Evolutionary conservation across 1,140 invertebrate species (phyloP).

Genomic region (Listronotus bonariensis): DNA sequence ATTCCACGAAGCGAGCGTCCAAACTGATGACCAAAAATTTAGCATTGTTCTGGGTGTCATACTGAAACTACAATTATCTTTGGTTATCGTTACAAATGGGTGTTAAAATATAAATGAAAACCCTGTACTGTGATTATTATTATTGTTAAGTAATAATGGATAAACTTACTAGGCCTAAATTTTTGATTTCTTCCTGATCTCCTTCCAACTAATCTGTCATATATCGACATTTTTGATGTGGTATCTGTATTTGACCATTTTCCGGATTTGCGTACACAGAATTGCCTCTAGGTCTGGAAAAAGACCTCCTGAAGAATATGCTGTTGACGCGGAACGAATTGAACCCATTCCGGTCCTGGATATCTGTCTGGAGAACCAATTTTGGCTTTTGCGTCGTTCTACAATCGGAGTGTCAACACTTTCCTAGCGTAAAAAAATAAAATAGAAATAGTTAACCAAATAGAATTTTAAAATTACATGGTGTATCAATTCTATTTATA

Average conservation of each 20-base stretch:
- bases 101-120: too few species aligned
- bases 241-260: conserved; percentile 60
- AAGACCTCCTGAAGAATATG: conserved; percentile 79
- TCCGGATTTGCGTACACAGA: conserved; percentile 81
- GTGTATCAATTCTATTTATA: too few species aligned
- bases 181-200: conserved; percentile 70
- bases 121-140: background rate
- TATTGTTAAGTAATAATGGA: background rate
- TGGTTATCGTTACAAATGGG: background rate
- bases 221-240: conserved; percentile 73
- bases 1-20: too few species aligned
- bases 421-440: conserved; percentile 63
- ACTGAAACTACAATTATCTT: too few species aligned
- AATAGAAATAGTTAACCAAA: too few species aligned
- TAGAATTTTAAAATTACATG: too few species aligned
- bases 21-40: too few species aligned
- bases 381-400: conserved; percentile 71
- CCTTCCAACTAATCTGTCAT: conserved; percentile 78
- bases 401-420: conserved; percentile 86
- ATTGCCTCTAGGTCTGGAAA: conserved; percentile 61
- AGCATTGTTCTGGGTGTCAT: too few species aligned
- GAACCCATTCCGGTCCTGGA: conserved; percentile 83
- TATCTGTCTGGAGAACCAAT: conserved; percentile 83
- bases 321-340: conserved; percentile 78
- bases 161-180: conserved; percentile 37